Conservation (phyloP, 2,113 vertebrate genomes). For the Myotis davidii region DNA sequence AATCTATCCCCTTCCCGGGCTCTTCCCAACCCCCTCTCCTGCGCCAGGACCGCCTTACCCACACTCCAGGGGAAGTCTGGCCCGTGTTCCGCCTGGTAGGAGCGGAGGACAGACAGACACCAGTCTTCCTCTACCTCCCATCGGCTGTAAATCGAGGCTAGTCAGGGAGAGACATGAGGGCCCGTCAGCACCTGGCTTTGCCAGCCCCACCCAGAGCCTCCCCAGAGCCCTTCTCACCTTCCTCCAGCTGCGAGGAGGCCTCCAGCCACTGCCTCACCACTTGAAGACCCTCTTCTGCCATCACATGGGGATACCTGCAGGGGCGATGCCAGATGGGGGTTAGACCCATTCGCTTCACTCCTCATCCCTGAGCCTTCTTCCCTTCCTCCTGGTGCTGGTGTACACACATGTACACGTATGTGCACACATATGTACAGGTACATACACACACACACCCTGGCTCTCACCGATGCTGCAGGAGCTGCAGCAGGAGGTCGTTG, state of each 20-base stretch:
- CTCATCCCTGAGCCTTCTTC: neutral
- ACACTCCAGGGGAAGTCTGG: constrained; percentile 91
- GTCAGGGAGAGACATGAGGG: neutral
- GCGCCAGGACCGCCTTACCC: constrained; percentile 84
- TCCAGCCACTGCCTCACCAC: constrained; percentile 90
- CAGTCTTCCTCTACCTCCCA: constrained; percentile 94
- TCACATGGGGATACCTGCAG: constrained; percentile 92
- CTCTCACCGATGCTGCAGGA: constrained; percentile 92
- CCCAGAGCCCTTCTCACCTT: constrained; percentile 81
- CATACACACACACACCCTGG: neutral
- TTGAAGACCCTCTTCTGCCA: constrained; percentile 89
- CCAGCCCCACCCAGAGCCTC: neutral
- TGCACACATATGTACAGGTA: fast-evolving
- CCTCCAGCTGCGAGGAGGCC: constrained; percentile 86
- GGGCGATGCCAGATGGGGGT: fast-evolving
- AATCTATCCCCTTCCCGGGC: neutral
- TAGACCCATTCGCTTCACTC: neutral
- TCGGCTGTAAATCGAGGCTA: constrained; percentile 89
- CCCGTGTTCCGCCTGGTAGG: constrained; percentile 89
- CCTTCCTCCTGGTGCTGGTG: fast-evolving
- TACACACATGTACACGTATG: fast-evolving
- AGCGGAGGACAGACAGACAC: constrained; percentile 92
- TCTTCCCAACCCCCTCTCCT: neutral
- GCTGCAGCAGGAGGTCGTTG: constrained; percentile 90
- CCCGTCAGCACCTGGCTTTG: neutral